These are phyloP conservation scores for Stegana nigrithorax DNA, from an alignment of 2,888 invertebrate genomes.

Conservation along the genomic window DNA sequence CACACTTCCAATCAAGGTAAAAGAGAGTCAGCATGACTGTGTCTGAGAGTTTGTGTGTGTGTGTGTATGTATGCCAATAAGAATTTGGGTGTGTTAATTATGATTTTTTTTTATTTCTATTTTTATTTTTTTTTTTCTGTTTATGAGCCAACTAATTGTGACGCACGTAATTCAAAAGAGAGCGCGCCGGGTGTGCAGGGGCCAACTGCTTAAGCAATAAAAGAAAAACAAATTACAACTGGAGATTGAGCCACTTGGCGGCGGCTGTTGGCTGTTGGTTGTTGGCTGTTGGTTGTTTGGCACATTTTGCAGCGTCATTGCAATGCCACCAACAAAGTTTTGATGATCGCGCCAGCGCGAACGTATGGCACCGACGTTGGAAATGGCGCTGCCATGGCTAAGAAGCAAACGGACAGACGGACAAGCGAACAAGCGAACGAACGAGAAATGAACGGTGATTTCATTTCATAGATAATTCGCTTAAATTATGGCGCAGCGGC, in stretches of 20 bases:
- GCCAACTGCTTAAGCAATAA: neutral
- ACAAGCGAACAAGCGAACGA: constrained; percentile 35
- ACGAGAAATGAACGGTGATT: constrained; percentile 45
- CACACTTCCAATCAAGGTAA: constrained; percentile 15
- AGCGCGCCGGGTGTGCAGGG: too few relatives aligned
- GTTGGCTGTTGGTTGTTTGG: too few relatives aligned
- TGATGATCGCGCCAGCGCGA: neutral
- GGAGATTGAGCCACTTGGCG: too few relatives aligned
- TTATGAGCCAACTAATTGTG: neutral
- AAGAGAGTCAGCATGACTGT: neutral
- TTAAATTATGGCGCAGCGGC: constrained; percentile 59
- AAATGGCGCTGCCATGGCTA: neutral
- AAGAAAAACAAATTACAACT: neutral
- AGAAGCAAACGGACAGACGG: constrained; percentile 22
- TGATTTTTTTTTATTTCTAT: constrained; percentile 3
- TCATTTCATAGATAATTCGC: constrained; percentile 62
- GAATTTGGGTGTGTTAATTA: constrained; percentile 7
- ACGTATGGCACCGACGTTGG: neutral
- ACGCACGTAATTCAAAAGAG: neutral
- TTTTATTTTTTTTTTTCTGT: neutral
- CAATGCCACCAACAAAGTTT: constrained; percentile 2
- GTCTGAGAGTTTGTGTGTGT: neutral
- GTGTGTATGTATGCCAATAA: neutral
- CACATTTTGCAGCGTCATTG: too few relatives aligned
- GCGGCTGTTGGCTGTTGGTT: too few relatives aligned